These are phyloP conservation scores for Dipus sagitta DNA, from an alignment of 2,797 vertebrate species.

Conservation along the genomic window DNA sequence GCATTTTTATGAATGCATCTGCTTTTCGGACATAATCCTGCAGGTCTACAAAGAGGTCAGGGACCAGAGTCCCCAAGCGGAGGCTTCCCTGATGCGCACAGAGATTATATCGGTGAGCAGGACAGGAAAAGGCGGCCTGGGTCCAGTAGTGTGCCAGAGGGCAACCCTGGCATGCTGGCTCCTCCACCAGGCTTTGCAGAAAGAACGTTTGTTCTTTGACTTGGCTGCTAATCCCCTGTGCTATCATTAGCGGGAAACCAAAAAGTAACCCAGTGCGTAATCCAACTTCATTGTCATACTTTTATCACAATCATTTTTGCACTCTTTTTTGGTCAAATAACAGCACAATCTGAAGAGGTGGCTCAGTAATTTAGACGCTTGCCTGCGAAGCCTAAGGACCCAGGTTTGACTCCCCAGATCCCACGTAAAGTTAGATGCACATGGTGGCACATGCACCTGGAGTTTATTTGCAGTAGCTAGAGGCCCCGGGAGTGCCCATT, in stretches of 20 bases:
- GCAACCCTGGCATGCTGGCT: neutral
- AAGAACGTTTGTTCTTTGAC: constrained; percentile 13
- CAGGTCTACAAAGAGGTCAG: neutral
- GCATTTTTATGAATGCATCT: neutral
- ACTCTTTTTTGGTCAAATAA: neutral
- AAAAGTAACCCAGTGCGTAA: neutral
- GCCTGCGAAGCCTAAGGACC: no score
- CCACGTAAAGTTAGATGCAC: no score
- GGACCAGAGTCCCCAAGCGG: neutral
- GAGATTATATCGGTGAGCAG: neutral
- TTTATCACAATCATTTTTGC: neutral
- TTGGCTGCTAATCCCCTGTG: neutral
- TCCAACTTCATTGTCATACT: neutral
- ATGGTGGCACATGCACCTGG: no score
- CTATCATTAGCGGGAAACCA: neutral
- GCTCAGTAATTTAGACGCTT: no score
- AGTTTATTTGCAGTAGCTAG: no score
- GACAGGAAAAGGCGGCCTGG: no score
- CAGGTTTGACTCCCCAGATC: no score
- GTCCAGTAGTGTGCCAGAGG: rapidly evolving
- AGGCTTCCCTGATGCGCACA: neutral
- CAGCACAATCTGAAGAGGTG: neutral
- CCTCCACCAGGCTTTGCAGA: neutral
- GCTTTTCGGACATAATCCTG: neutral
- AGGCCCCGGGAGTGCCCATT: no score